Percentiles rank a stretch among this genome's conserved stretches.
These are phyloP conservation scores for Myotis yumanensis DNA, from an alignment of 2,113 vertebrate genomes.

Conservation along the genomic window DNA sequence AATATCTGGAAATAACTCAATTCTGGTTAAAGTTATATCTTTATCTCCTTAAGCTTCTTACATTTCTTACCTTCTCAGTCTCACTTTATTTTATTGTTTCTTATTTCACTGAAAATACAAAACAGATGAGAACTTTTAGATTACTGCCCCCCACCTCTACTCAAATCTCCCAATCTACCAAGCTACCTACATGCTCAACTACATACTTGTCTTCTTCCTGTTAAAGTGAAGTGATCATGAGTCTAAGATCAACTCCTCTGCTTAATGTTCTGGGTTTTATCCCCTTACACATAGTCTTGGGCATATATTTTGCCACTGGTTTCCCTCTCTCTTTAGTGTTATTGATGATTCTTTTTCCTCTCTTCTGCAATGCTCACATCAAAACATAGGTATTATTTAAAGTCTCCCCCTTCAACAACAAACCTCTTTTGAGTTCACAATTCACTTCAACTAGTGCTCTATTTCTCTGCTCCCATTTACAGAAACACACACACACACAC, in stretches of 20 bases:
- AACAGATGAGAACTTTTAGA: background rate
- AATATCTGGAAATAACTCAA: background rate
- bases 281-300: background rate
- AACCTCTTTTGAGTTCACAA: background rate
- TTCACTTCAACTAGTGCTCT: background rate
- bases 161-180: background rate
- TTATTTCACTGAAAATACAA: background rate
- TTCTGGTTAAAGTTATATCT: background rate
- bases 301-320: background rate
- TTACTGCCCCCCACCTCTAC: background rate
- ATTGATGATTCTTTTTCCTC: background rate
- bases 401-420: background rate
- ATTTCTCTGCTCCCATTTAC: background rate
- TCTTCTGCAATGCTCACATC: background rate
- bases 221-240: background rate
- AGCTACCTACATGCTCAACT: background rate
- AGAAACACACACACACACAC: background rate
- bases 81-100: background rate
- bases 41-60: background rate
- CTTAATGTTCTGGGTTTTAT: background rate
- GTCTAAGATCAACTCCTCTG: background rate
- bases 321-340: background rate
- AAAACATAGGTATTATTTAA: background rate
- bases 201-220: background rate
- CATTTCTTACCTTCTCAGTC: background rate